Evolutionary conservation across 2,888 invertebrate species (phyloP), one percentile per base, ranked within the genome.

Genomic region (Volucella zonaria): DNA sequence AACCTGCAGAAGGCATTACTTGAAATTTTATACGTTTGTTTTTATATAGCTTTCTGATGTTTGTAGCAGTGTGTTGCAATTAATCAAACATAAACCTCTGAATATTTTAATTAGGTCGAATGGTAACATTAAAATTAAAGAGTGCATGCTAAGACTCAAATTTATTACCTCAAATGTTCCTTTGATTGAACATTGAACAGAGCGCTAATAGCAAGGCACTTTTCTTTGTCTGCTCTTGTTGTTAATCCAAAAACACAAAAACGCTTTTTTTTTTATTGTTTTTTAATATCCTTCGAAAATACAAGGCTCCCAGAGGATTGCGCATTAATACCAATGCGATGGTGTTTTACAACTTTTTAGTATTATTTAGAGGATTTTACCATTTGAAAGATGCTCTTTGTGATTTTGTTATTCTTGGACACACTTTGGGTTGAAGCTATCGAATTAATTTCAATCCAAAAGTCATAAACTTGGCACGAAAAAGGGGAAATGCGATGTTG

Each of bases 161-260:
- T 75, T 75, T 66, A 66, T 66, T 66, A 14, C 66, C 56, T 18
- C 74, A 38, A 66, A 54, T 74, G 64, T 58, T 45, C 3, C 43
- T 14, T 40, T 11, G n/a, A n/a, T n/a, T n/a, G n/a, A n/a, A n/a
- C n/a, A n/a, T n/a, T n/a, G n/a, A 54, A 9, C 31, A 8, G 31
- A 31, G n/a, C 12, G 54, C 10, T 8, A n/a, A 8, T 23, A 12
- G 10, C 31, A 4, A 3, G 10, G 9, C 15, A 2, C 45, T 43
- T 45, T 54, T 45, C 11, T 43, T 6, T 9, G 6, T 52, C 10
- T 45, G n/a, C 10, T 31, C 6, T 6, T 3, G 31, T 31, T 23
- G 3, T 2, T 31, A 31, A 31, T 31, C 31, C 31, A 31, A 31
- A 31, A 31, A 31, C 31, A 56, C 56, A 56, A 38, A 56, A 42